phyloP scores from a whole-genome alignment of 2,113 vertebrate genomes.

The Pristiophorus japonicus region DNA sequence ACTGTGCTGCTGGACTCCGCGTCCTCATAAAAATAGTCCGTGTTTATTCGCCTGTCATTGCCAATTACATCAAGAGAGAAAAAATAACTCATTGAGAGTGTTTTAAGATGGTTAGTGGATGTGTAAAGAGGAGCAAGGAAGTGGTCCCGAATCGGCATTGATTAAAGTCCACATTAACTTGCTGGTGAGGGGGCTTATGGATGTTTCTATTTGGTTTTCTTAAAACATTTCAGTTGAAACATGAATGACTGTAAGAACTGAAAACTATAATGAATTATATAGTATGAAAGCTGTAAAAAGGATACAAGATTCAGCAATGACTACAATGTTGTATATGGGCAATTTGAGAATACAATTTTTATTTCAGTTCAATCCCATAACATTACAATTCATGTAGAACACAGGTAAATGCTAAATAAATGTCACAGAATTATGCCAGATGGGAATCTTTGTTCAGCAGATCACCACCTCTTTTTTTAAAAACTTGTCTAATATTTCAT shows the following conservation, averaged over 20 bases:
- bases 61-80: neutral
- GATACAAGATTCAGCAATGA: constrained; percentile 82
- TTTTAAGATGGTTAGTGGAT: neutral
- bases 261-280: constrained; percentile 85
- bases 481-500: too few species aligned
- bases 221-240: constrained; percentile 62
- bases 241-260: constrained; percentile 78
- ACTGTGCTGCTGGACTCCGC: neutral
- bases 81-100: neutral
- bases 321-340: constrained; percentile 89
- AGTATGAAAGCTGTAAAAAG: constrained; percentile 82
- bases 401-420: constrained; percentile 93
- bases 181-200: neutral
- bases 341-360: constrained; percentile 91
- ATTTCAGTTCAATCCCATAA: constrained; percentile 96
- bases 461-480: too few species aligned
- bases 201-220: neutral
- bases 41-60: neutral
- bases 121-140: neutral
- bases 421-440: constrained; percentile 95
- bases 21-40: neutral
- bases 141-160: neutral
- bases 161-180: neutral
- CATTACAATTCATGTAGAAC: constrained; percentile 99
- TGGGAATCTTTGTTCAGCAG: constrained; percentile 93